A percentile compares a stretch with the other conserved stretches of the same genome.
Conservation (phyloP, 2,113 vertebrate species). For the Hystrix cristata region DNA sequence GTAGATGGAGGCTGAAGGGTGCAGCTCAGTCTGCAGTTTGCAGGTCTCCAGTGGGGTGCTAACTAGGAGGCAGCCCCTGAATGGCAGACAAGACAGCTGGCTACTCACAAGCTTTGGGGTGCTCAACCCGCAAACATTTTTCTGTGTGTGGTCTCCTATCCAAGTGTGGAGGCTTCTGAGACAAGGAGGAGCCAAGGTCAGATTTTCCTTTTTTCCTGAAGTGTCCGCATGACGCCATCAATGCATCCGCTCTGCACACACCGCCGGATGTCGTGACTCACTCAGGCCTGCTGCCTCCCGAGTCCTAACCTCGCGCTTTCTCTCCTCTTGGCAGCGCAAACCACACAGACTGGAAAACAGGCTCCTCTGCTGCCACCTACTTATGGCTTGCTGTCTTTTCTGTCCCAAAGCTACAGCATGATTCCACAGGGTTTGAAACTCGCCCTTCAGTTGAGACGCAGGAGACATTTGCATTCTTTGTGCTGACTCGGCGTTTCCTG, state of each 20-base stretch:
- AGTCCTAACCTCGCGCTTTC: background rate
- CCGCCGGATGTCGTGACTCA: background rate
- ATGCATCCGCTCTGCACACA: background rate
- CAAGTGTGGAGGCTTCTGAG: no score
- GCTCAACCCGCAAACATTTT: rapidly evolving
- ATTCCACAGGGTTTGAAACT: background rate
- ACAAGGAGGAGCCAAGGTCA: background rate
- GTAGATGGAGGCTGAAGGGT: background rate
- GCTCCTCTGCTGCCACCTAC: background rate
- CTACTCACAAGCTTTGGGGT: rapidly evolving
- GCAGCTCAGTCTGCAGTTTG: background rate
- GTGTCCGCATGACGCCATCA: background rate
- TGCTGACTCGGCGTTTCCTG: constrained; percentile 46
- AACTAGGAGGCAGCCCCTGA: background rate
- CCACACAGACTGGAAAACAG: background rate
- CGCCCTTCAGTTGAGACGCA: background rate
- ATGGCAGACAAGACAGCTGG: no score
- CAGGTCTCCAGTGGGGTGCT: no score
- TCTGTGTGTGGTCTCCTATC: background rate
- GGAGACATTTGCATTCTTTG: constrained; percentile 13
- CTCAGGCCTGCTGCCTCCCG: background rate
- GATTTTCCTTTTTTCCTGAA: background rate
- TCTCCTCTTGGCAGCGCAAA: background rate
- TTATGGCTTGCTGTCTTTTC: background rate
- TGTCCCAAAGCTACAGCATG: background rate